phyloP scores from a whole-genome alignment of 2,797 vertebrate genomes.

The Eospalax fontanierii region DNA sequence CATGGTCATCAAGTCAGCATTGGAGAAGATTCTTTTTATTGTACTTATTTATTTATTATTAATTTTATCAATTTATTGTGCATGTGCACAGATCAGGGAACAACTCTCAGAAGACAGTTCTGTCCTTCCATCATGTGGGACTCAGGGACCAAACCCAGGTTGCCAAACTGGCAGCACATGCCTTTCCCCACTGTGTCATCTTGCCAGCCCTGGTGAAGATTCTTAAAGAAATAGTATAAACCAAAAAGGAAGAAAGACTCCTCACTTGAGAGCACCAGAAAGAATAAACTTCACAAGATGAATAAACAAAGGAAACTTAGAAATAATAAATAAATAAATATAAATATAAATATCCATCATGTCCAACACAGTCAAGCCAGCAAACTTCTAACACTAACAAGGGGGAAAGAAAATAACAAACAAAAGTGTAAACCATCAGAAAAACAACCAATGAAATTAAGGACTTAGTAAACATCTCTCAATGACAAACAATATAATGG shows the following conservation, averaged over 20 bases:
- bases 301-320: background rate
- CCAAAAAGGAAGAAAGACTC: background rate
- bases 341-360: too few relatives aligned
- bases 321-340: too few relatives aligned
- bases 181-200: background rate
- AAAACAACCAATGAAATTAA: background rate
- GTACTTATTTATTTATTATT: background rate
- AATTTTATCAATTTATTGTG: background rate
- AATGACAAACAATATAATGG: background rate
- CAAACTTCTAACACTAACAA: background rate
- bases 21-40: background rate
- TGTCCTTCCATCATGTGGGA: too few relatives aligned
- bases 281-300: background rate
- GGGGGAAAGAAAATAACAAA: background rate
- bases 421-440: background rate
- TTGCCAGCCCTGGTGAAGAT: too few relatives aligned
- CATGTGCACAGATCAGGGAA: background rate
- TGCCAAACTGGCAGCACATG: background rate
- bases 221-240: background rate
- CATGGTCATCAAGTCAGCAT: background rate
- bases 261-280: background rate
- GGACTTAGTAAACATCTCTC: background rate
- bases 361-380: background rate
- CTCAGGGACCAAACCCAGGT: background rate
- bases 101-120: background rate